A percentile compares a stretch with the other conserved stretches of the same genome.
phyloP scores from a whole-genome alignment of 2,888 invertebrate species.

The Synanthedon tipuliformis region DNA sequence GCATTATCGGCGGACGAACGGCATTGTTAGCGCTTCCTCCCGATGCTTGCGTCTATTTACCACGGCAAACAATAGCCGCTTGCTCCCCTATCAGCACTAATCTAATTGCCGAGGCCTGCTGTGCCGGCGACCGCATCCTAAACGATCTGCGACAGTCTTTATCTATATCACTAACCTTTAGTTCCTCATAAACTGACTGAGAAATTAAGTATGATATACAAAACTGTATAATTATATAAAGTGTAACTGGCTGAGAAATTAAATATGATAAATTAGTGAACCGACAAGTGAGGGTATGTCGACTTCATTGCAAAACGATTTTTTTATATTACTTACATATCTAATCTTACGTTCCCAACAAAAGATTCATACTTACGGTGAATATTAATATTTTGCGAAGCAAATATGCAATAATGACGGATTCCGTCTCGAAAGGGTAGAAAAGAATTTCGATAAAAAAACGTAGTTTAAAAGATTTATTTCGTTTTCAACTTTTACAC shows the following conservation, averaged over 20 bases:
- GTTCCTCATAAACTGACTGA: no score
- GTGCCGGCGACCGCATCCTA: conserved; percentile 11
- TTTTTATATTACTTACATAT: no score
- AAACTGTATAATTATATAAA: no score
- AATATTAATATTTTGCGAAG: no score
- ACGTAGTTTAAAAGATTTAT: conserved; percentile 29
- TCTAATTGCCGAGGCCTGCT: conserved; percentile 29
- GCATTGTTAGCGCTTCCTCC: conserved; percentile 32
- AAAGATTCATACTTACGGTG: no score
- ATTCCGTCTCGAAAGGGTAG: not conserved
- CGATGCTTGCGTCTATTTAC: conserved; percentile 21
- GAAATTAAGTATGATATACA: no score
- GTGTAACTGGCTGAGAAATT: no score
- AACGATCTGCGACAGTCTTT: conserved; percentile 1
- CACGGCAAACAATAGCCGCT: conserved; percentile 35
- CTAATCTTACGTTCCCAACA: no score
- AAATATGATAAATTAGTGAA: no score
- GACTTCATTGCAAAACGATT: no score
- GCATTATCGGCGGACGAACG: conserved; percentile 40
- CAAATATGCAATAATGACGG: not conserved
- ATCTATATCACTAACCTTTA: not conserved
- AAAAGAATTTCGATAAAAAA: not conserved
- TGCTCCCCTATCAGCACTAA: conserved; percentile 30
- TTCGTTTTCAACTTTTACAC: conserved; percentile 45
- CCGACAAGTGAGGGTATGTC: no score